Conservation (phyloP, 1,140 invertebrate genomes). For the Limonius californicus region DNA sequence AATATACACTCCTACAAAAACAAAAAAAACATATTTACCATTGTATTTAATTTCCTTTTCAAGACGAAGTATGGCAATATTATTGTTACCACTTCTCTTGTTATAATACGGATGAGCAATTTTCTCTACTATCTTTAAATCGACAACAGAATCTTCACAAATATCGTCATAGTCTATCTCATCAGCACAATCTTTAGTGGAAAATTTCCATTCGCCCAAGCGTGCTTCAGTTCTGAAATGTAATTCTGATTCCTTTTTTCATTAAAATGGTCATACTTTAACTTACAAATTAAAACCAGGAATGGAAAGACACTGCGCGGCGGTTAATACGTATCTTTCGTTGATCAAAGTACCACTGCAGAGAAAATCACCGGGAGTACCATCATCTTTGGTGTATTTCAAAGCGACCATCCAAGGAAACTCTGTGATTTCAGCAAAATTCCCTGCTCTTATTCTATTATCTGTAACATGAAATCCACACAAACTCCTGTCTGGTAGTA, state of each 20-base stretch:
- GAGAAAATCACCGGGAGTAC: slow-evolving; percentile 38
- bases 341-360: slow-evolving; percentile 55
- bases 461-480: not conserved
- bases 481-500: not conserved
- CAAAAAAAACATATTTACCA: not conserved
- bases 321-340: slow-evolving; percentile 52
- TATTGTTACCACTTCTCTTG: not conserved
- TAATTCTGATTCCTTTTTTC: not conserved
- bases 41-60: not conserved
- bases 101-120: slow-evolving; percentile 42
- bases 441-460: slow-evolving; percentile 48
- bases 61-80: slow-evolving; percentile 13
- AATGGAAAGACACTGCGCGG: slow-evolving; percentile 52
- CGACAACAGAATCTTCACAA: slow-evolving; percentile 38
- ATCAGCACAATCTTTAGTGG: slow-evolving; percentile 19
- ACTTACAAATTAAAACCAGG: slow-evolving; percentile 38
- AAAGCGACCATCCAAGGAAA: slow-evolving; percentile 71
- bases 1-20: too few species aligned
- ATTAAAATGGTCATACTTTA: not conserved
- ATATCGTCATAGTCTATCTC: not conserved
- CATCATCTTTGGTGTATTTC: slow-evolving; percentile 51
- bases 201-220: slow-evolving; percentile 20
- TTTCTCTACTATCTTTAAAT: slow-evolving; percentile 44
- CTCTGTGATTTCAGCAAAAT: slow-evolving; percentile 52
- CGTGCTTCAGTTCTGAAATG: slow-evolving; percentile 13